A percentile compares a stretch with the other conserved stretches of the same genome.
phyloP scores from a whole-genome alignment of 2,113 vertebrate genomes.

The Misgurnus mizolepis region DNA sequence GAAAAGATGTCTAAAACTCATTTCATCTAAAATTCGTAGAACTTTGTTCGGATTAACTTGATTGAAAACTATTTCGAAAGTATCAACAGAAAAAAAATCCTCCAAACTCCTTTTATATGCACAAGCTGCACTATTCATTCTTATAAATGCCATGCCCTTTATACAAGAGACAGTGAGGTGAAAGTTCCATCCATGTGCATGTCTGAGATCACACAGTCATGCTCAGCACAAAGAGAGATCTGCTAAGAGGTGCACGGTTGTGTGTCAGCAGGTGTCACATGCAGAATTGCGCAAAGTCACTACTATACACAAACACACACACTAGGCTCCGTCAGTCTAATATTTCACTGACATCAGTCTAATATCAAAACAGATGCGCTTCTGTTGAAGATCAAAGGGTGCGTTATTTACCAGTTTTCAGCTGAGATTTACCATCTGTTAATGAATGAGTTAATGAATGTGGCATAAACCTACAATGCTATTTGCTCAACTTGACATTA shows the following conservation, averaged over 20 bases:
- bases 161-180: conserved; percentile 29
- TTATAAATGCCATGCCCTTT: conserved; percentile 46
- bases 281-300: not conserved
- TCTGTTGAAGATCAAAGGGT: conserved; percentile 40
- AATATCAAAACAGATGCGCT: conserved; percentile 6
- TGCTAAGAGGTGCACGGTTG: not conserved
- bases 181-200: not conserved
- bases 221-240: conserved; percentile 21
- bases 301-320: not conserved
- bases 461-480: not conserved
- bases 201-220: conserved; percentile 35
- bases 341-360: not conserved
- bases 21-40: too few species aligned
- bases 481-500: not conserved
- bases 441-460: not conserved
- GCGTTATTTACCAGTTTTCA: conserved; percentile 51
- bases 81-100: not conserved
- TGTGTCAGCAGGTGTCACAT: not conserved
- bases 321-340: not conserved
- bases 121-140: conserved; percentile 25
- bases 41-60: too few species aligned
- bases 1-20: too few species aligned
- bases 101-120: not conserved
- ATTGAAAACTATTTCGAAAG: not conserved
- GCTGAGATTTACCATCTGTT: conserved; percentile 54